A percentile compares a stretch with the other conserved stretches of the same genome.
These are phyloP conservation scores for Neostethus bicornis DNA, from an alignment of 2,797 vertebrate species.

Conservation along the genomic window DNA sequence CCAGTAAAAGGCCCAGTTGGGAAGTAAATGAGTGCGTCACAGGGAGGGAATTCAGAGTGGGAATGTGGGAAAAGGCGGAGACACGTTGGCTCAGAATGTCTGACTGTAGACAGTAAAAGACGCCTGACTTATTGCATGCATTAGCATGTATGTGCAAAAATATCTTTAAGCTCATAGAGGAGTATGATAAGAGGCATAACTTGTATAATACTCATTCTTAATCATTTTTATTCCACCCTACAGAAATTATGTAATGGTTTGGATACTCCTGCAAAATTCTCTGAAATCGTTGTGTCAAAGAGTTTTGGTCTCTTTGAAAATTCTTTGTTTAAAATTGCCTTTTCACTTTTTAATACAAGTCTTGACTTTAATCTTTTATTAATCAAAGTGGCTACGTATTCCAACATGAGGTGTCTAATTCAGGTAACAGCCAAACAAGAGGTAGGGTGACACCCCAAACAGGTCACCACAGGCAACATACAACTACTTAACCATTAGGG, in stretches of 20 bases:
- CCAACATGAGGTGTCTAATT: too few relatives aligned
- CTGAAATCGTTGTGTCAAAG: neutral
- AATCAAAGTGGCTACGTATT: too few relatives aligned
- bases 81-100: conserved; percentile 45
- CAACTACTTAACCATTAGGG: too few relatives aligned
- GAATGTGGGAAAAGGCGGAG: conserved; percentile 65
- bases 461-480: too few relatives aligned
- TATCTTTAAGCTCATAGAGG: neutral
- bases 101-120: conserved; percentile 25
- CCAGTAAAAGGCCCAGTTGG: conserved; percentile 31
- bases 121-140: conserved; percentile 19
- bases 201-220: conserved; percentile 19
- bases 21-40: conserved; percentile 65
- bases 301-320: conserved; percentile 1
- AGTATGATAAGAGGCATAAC: conserved; percentile 5
- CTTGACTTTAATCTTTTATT: too few relatives aligned
- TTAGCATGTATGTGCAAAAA: conserved; percentile 4
- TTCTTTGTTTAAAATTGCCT: too few relatives aligned
- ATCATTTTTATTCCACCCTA: conserved; percentile 14
- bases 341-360: too few relatives aligned
- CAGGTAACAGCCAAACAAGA: too few relatives aligned
- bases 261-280: conserved; percentile 27
- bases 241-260: neutral
- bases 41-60: conserved; percentile 56
- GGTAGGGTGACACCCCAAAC: too few relatives aligned